phyloP scores from a whole-genome alignment of 2,888 invertebrate species.

The Troilus luridus region DNA sequence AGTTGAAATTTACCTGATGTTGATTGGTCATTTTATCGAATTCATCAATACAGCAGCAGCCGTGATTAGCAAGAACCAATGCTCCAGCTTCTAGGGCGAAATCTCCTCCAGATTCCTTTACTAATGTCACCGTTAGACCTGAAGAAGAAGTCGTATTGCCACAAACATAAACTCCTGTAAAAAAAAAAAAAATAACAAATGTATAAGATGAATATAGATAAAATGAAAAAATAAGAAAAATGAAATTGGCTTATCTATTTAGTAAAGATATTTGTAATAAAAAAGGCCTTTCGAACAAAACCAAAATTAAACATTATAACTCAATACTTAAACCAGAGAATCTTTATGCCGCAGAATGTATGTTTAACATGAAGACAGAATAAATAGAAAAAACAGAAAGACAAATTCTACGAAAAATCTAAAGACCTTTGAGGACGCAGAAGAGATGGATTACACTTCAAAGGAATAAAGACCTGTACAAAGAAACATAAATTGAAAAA shows the following conservation, averaged over 20 bases:
- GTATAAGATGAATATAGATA: no score
- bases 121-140: constrained; percentile 84
- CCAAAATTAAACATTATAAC: neutral
- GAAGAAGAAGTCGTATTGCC: constrained; percentile 89
- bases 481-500: no score
- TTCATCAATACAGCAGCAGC: constrained; percentile 95
- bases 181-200: constrained; percentile 52
- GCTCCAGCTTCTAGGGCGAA: constrained; percentile 91
- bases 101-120: constrained; percentile 81
- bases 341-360: neutral
- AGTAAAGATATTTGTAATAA: neutral
- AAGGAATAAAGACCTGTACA: no score
- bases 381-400: no score
- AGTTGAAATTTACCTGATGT: constrained; percentile 73
- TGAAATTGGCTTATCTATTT: no score
- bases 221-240: no score
- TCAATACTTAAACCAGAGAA: neutral
- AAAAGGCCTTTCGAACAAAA: neutral
- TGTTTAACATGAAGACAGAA: neutral
- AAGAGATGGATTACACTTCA: no score
- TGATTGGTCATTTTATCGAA: constrained; percentile 91
- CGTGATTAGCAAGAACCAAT: constrained; percentile 86
- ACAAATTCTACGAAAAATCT: no score
- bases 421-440: no score
- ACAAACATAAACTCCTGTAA: constrained; percentile 85